Base-by-base conservation (phyloP, 2,113 vertebrate species). In the Pungitius pungitius region DNA sequence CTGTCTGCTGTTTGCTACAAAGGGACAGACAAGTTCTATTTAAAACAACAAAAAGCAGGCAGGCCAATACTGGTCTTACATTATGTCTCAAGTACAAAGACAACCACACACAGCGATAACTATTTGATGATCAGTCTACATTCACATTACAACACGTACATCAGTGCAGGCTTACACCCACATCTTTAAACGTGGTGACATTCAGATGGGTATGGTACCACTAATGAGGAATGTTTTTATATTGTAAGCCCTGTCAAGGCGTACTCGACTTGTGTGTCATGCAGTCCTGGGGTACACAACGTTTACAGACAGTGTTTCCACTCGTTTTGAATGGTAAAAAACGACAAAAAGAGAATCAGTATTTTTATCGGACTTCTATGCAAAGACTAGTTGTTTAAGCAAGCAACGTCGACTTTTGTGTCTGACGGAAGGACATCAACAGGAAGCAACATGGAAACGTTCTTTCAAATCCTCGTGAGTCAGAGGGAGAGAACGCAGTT, bases 381-480 rank as follows among this genome's bases (percentile, higher is more conserved):
- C n/a, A 5, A 30, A 15, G 14, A 43, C 42, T 43, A 49, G 8
- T 6, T 9, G 8, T 10, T 11, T 1, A 52, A 52, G 2, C 20
- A 17, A 1, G 3, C 6, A 33, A 54, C 63, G 22, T 30, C 1
- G 33, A 43, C 30, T 6, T 51, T 18, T 18, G 14, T 27, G 18
- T 76, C 61, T 60, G 55, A 42, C 52, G 4, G 18, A 65, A 59
- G 39, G 30, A 26, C 69, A 54, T 62, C 33, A 54, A 66, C 10
- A 64, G 51, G 57, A 40, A 33, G 40, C 49, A 66, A 26, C 56
- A 35, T 6, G 1, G 42, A 52, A 54, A 42, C 9, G 10, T 45
- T 77, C n/a, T 66, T 75, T 65, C 65, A 63, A 77, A 37, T 52
- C 27, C 47, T 85, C 74, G 3, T 73, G 43, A 83, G 63, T 73